Conservation (phyloP, 1,140 invertebrate species). For the Zophobas morio region DNA sequence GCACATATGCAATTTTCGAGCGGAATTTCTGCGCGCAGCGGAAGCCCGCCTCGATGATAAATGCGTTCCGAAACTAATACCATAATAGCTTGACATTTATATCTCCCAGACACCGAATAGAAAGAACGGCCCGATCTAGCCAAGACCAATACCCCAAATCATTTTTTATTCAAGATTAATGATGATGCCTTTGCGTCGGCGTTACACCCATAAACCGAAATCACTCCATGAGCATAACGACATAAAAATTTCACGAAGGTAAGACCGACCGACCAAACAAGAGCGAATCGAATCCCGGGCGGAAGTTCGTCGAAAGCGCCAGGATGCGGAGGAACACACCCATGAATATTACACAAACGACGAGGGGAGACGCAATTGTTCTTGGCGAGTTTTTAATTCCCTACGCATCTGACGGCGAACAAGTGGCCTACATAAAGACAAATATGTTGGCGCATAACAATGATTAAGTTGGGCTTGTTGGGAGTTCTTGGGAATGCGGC, state of each 20-base stretch:
- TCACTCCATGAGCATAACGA: conserved; percentile 28
- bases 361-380: conserved; percentile 15
- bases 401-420: neutral
- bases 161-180: conserved; percentile 42
- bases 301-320: conserved; percentile 22
- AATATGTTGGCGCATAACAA: conserved; percentile 18
- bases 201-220: conserved; percentile 23
- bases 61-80: conserved; percentile 24
- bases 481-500: conserved; percentile 25
- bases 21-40: neutral
- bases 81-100: conserved; percentile 31
- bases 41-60: conserved; percentile 16
- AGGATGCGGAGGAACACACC: conserved; percentile 27
- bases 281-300: conserved; percentile 12
- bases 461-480: conserved; percentile 6
- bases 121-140: neutral
- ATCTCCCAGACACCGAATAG: conserved; percentile 16
- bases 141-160: neutral
- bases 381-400: conserved; percentile 35
- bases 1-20: conserved; percentile 18
- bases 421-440: conserved; percentile 35
- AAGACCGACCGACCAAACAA: neutral
- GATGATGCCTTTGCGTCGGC: conserved; percentile 21
- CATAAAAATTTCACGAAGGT: conserved; percentile 34
- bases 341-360: conserved; percentile 24